These are phyloP conservation scores for Stichopus chloronotus DNA, from an alignment of 35 echinoderm and acorn worm species.

Conservation along the genomic window DNA sequence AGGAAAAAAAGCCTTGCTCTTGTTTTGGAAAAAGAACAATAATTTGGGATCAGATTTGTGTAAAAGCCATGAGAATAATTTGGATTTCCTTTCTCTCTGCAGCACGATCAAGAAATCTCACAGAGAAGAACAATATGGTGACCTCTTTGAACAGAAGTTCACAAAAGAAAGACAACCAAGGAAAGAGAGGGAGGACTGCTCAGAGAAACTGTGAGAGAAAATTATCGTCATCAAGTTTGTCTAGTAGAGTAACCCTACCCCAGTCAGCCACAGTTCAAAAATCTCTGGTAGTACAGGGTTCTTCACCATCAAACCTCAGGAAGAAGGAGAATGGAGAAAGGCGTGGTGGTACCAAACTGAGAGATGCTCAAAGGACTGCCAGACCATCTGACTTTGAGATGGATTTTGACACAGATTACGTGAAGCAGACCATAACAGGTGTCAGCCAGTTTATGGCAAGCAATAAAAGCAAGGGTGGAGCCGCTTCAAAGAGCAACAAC, in stretches of 20 bases:
- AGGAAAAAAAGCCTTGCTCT: too few relatives aligned
- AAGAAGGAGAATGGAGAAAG: neutral
- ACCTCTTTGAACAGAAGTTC: neutral
- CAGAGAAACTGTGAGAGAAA: slow-evolving; percentile 2
- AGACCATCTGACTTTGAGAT: neutral
- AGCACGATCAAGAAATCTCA: neutral
- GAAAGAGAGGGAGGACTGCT: neutral
- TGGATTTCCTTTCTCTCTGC: neutral
- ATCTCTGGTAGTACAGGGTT: neutral
- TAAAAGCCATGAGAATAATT: too few relatives aligned
- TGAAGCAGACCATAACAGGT: neutral
- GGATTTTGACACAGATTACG: slow-evolving; percentile 1
- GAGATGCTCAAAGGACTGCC: neutral
- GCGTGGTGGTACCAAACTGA: neutral
- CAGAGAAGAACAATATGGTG: neutral
- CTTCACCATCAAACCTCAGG: neutral
- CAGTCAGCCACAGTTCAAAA: neutral
- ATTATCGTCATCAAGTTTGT: slow-evolving; percentile 6
- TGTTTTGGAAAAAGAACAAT: too few relatives aligned
- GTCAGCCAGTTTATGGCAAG: neutral
- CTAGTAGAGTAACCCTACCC: neutral
- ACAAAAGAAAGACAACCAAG: neutral
- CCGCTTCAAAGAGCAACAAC: neutral
- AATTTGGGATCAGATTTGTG: too few relatives aligned
- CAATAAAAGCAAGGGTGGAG: neutral